Evolutionary conservation across 2,113 vertebrate species (phyloP).

Genomic region (Jaculus jaculus): DNA sequence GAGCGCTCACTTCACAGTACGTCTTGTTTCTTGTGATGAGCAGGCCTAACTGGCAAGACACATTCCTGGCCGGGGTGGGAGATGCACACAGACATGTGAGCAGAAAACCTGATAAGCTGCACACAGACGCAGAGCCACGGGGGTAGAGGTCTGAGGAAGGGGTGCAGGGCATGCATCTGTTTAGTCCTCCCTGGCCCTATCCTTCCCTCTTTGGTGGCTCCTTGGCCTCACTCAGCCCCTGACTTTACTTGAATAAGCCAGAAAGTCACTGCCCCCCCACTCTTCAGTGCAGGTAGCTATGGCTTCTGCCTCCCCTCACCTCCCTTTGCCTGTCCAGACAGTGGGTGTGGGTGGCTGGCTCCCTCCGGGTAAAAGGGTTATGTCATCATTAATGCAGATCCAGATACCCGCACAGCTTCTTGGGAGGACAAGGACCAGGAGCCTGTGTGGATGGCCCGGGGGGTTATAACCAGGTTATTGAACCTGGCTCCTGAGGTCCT

Average conservation of each 20-base stretch:
- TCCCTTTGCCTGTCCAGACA: constrained; percentile 45
- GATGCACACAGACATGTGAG: neutral
- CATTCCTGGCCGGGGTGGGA: neutral
- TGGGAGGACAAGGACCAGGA: constrained; percentile 12
- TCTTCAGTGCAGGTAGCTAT: neutral
- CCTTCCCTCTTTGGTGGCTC: neutral
- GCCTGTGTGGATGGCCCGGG: rapidly evolving
- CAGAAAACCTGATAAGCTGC: neutral
- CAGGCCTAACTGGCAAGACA: neutral
- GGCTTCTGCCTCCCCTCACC: neutral
- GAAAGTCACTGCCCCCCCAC: neutral
- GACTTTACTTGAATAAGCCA: neutral
- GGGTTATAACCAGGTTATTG: constrained; percentile 30
- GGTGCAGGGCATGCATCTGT: too few relatives aligned
- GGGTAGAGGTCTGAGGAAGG: neutral
- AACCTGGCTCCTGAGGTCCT: neutral
- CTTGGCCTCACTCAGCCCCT: neutral
- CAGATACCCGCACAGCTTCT: neutral
- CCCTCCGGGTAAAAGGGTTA: neutral
- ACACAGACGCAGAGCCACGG: neutral
- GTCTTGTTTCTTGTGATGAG: neutral
- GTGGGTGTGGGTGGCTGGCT: neutral
- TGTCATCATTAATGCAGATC: constrained; percentile 47
- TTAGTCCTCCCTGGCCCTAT: neutral
- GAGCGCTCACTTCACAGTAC: too few relatives aligned